Evolutionary conservation across 2,797 vertebrate genomes (phyloP).

Genomic region (Enteromius treurensis): DNA sequence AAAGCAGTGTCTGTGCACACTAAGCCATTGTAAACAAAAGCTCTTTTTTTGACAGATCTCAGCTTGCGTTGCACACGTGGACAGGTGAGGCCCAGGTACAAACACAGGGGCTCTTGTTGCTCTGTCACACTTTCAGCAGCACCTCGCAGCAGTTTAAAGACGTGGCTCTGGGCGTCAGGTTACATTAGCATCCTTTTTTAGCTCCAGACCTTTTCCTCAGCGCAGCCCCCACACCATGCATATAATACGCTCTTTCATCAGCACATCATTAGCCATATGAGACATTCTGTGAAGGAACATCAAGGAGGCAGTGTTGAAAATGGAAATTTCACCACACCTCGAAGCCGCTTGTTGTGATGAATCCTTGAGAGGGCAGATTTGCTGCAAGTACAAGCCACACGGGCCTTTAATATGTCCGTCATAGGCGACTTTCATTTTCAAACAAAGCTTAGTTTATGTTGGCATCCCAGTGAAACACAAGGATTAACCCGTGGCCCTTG

Average conservation of each 20-base stretch:
- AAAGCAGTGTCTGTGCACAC: background rate
- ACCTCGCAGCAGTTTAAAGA: slow-evolving; percentile 72
- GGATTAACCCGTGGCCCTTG: slow-evolving; percentile 63
- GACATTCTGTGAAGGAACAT: slow-evolving; percentile 65
- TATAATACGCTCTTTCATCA: slow-evolving; percentile 74
- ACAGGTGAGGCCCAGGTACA: slow-evolving; percentile 19
- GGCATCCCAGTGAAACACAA: slow-evolving; percentile 59
- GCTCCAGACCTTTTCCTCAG: slow-evolving; percentile 51
- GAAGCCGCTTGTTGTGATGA: slow-evolving; percentile 55
- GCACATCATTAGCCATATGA: slow-evolving; percentile 57
- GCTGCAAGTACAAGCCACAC: slow-evolving; percentile 42
- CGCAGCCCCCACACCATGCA: slow-evolving; percentile 36
- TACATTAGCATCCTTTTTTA: slow-evolving; percentile 58
- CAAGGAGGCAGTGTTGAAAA: slow-evolving; percentile 68
- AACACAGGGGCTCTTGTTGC: slow-evolving; percentile 71
- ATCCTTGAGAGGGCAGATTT: slow-evolving; percentile 51
- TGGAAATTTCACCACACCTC: slow-evolving; percentile 56
- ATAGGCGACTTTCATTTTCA: slow-evolving; percentile 68
- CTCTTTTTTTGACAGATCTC: slow-evolving; percentile 58
- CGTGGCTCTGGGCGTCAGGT: slow-evolving; percentile 58
- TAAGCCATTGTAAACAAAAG: slow-evolving; percentile 9
- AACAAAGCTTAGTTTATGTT: slow-evolving; percentile 66
- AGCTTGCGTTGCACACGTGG: slow-evolving; percentile 67
- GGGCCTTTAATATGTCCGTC: slow-evolving; percentile 43
- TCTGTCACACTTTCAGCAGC: slow-evolving; percentile 62